Evolutionary conservation across 2,888 invertebrate species (phyloP).

Genomic region (Lasius platythorax): DNA sequence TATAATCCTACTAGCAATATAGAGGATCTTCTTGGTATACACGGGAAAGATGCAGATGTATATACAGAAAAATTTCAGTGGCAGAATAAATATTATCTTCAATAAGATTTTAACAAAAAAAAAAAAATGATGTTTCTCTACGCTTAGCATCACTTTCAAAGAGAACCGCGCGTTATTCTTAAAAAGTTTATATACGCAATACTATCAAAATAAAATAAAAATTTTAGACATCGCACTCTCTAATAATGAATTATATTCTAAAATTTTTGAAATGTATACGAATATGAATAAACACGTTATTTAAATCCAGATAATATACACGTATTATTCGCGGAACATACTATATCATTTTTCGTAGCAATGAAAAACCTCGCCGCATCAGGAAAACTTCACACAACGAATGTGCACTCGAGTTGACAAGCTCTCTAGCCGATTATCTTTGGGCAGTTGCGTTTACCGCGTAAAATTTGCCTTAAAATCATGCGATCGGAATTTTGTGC

Average conservation of each 20-base stretch:
- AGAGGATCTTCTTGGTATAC: constrained; percentile 38
- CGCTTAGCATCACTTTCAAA: neutral
- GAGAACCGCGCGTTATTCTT: neutral
- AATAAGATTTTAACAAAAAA: neutral
- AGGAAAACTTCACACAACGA: constrained; percentile 59
- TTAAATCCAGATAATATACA: constrained; percentile 38
- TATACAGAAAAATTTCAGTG: constrained; percentile 2
- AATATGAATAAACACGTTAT: constrained; percentile 35
- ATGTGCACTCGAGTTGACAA: constrained; percentile 61
- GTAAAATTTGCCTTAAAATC: constrained; percentile 67
- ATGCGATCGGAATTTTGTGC: constrained; percentile 57
- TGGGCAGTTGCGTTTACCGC: constrained; percentile 55
- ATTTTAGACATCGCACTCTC: neutral
- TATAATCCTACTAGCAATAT: constrained; percentile 40
- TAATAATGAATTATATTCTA: neutral
- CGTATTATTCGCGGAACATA: neutral
- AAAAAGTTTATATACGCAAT: neutral
- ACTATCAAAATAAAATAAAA: neutral
- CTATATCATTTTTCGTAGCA: constrained; percentile 47
- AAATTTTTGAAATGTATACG: neutral
- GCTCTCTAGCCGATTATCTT: constrained; percentile 64
- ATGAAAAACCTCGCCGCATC: constrained; percentile 50
- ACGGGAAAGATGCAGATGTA: neutral
- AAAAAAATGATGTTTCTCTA: neutral
- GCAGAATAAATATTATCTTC: constrained; percentile 1